These are phyloP conservation scores for Antedon bifida DNA, from an alignment of 35 echinoderm and acorn worm species.

Conservation along the genomic window DNA sequence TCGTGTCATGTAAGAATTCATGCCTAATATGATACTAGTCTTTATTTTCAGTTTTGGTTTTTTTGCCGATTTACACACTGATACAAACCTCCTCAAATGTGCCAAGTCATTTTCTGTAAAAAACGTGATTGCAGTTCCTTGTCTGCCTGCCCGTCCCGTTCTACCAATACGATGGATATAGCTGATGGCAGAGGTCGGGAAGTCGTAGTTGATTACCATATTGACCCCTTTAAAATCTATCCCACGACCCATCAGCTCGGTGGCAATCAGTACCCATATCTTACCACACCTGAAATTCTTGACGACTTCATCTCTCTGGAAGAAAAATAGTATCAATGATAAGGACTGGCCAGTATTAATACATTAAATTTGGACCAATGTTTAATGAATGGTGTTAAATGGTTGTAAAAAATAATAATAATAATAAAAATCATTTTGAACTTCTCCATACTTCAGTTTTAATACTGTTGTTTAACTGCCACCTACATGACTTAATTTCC, in stretches of 20 bases:
- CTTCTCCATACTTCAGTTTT: too few species aligned
- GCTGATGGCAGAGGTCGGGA: conserved; percentile 86
- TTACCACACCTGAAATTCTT: conserved; percentile 76
- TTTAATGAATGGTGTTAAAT: too few species aligned
- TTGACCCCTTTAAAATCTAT: conserved; percentile 99
- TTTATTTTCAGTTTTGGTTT: too few species aligned
- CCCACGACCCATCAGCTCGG: conserved; percentile 91
- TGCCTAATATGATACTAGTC: too few species aligned
- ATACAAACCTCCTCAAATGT: conserved; percentile 63
- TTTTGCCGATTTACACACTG: too few species aligned
- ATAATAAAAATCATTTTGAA: too few species aligned
- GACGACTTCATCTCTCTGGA: conserved; percentile 80
- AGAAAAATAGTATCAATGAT: neutral
- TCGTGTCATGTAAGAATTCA: too few species aligned
- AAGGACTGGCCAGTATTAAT: too few species aligned
- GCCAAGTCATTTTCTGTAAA: conserved; percentile 81
- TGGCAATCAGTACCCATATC: conserved; percentile 92
- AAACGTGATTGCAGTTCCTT: conserved; percentile 65
- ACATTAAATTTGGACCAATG: too few species aligned
- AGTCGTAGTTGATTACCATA: conserved; percentile 96
- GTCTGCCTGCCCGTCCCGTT: conserved; percentile 65
- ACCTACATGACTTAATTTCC: too few species aligned
- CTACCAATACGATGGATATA: conserved; percentile 93
- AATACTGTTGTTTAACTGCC: too few species aligned
- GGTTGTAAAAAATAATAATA: too few species aligned